Evolutionary conservation across 2,797 vertebrate genomes (phyloP), one percentile per base, ranked within the genome.

Genomic region (Prunella strophiata): DNA sequence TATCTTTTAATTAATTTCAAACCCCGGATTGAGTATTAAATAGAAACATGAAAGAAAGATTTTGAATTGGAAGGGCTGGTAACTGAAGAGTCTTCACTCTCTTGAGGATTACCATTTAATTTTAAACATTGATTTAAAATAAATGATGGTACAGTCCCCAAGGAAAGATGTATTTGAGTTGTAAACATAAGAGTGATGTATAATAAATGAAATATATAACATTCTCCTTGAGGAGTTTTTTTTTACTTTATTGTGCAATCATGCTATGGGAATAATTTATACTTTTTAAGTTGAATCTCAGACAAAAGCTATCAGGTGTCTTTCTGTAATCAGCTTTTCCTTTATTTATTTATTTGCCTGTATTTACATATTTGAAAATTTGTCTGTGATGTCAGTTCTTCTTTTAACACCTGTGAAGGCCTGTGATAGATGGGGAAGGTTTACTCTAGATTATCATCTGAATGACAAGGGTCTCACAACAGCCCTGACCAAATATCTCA

Each of bases 1-100:
- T 98, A 98, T 98, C 92, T 98, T 98, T 98, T 98, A 98, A 98
- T 98, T 98, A 98, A 98, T 98, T 98, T 98, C 97, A 97, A 97
- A 96, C 95, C 93, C 94, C 96, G 96, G 92, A 97, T 52, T 97
- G 97, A 97, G 97, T 97, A 96, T 96, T 97, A 97, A 97, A 96
- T 78, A 97, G 95, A 97, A 97, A 97, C 96, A 97, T 97, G 96
- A 98, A 98, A 98, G 96, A 96, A 97, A 96, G 93, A 96, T 97
- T 98, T 98, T 75, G 96, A 97, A 84, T 96, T 97, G 96, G 88
- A 97, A 98, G 89, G 87, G 77, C 70, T 95, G 83, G 94, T 94
- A 96, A 84, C 51, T 82, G 94, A 97, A 97, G 84, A 92, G 59
- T 79, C 48, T 92, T 84, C 94, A 67, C 79, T 96, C 96, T 97